Percentiles rank a stretch among this genome's conserved stretches.
Evolutionary conservation across 2,797 vertebrate species (phyloP).

Genomic region (Telmatherina bonti): DNA sequence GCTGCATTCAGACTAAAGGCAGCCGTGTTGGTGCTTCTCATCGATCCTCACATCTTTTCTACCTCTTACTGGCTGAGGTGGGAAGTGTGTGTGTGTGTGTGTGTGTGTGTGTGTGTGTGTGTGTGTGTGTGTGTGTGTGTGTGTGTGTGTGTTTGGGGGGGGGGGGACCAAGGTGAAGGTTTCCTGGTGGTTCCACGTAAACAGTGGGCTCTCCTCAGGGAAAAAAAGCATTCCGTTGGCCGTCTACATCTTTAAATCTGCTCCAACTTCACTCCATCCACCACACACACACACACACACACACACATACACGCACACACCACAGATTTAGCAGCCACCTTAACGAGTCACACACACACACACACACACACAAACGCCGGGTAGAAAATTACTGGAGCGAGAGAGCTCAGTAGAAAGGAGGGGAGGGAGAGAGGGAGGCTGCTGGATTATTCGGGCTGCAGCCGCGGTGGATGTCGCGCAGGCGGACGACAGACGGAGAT

Average conservation of each 20-base stretch:
- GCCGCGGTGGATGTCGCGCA: slow-evolving; percentile 78
- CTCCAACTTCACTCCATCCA: slow-evolving; percentile 60
- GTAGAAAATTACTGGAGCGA: slow-evolving; percentile 71
- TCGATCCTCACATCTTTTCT: no score
- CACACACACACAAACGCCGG: slow-evolving; percentile 27
- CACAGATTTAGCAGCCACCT: slow-evolving; percentile 56
- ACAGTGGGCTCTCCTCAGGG: not conserved
- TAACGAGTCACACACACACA: slow-evolving; percentile 25
- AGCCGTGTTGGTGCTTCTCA: no score
- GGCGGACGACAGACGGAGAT: slow-evolving; percentile 61
- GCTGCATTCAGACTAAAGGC: no score
- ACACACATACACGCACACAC: no score
- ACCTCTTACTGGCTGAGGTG: no score
- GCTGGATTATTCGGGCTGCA: slow-evolving; percentile 77
- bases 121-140: no score
- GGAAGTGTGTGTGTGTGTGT: no score
- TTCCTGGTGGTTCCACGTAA: slow-evolving; percentile 11
- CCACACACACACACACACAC: no score
- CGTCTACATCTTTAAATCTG: slow-evolving; percentile 63
- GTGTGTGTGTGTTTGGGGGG: no score
- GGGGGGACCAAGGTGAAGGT: no score
- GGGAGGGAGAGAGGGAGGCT: slow-evolving; percentile 34
- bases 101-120: no score
- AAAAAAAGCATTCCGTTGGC: slow-evolving; percentile 28
- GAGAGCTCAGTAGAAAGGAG: slow-evolving; percentile 20